Percentiles rank a stretch among this genome's conserved stretches.
Conservation (phyloP, 2,888 invertebrate genomes). For the Sturmia bella region DNA sequence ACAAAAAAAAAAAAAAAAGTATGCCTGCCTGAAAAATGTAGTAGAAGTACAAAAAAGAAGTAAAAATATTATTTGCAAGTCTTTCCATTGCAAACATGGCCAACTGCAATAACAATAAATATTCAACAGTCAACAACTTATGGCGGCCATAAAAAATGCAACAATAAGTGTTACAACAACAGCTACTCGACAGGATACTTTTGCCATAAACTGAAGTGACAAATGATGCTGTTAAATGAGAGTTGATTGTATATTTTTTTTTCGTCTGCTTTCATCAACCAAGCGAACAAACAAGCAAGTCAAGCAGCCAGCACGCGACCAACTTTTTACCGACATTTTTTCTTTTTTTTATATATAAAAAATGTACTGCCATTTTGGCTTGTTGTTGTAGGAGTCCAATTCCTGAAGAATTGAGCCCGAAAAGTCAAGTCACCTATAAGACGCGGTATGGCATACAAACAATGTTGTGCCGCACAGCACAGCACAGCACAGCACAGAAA, state of each 20-base stretch:
- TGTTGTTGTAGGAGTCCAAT: constrained; percentile 1
- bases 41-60: background rate
- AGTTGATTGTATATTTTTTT: constrained; percentile 78
- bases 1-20: background rate
- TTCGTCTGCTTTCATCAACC: background rate
- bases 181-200: constrained; percentile 71
- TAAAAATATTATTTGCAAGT: constrained; percentile 52
- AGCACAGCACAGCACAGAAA: constrained; percentile 1
- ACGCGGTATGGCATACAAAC: constrained; percentile 24
- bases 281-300: constrained; percentile 8
- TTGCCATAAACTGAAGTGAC: constrained; percentile 79
- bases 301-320: constrained; percentile 18
- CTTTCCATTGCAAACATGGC: constrained; percentile 27
- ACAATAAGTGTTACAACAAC: constrained; percentile 69
- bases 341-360: constrained; percentile 2
- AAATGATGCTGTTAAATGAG: constrained; percentile 82
- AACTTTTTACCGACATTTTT: background rate
- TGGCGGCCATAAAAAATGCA: constrained; percentile 69
- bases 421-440: constrained; percentile 56
- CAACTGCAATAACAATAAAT: constrained; percentile 44
- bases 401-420: constrained; percentile 42
- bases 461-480: constrained; percentile 10
- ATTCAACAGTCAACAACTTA: constrained; percentile 69
- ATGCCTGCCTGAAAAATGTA: no score
- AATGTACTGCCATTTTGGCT: constrained; percentile 21